These are phyloP conservation scores for Calidris pugnax DNA, from an alignment of 2,113 vertebrate species.

Conservation along the genomic window DNA sequence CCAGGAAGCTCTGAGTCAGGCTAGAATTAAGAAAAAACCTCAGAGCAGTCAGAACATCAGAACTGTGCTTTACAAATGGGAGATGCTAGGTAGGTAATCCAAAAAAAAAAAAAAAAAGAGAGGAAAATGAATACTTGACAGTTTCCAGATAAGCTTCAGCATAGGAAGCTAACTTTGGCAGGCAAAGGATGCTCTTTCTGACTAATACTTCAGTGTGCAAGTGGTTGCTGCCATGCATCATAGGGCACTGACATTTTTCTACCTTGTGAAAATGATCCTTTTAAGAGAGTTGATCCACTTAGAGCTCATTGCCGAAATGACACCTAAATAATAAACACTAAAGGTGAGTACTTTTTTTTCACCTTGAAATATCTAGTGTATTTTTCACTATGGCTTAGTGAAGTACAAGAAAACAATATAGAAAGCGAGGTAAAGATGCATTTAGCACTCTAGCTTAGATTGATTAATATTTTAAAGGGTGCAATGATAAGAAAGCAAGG, in stretches of 20 bases:
- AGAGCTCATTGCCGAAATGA: not conserved
- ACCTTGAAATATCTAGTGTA: not conserved
- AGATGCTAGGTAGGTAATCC: not conserved
- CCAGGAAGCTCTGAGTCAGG: not conserved
- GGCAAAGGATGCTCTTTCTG: not conserved
- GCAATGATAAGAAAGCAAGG: not conserved
- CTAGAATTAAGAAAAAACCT: not conserved
- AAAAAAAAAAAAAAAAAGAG: not conserved
- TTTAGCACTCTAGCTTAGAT: not conserved
- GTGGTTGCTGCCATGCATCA: fast-evolving
- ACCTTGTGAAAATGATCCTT: not conserved
- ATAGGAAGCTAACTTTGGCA: not conserved
- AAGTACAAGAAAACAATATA: not conserved
- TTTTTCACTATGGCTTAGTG: not conserved
- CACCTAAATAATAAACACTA: not conserved
- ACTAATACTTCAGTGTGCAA: not conserved
- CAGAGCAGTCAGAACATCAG: not conserved
- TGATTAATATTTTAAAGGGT: not conserved
- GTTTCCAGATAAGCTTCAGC: not conserved
- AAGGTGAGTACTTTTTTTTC: not conserved
- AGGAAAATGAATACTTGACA: not conserved
- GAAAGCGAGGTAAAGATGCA: not conserved
- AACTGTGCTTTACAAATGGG: not conserved
- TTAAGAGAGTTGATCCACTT: not conserved
- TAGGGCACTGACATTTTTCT: no score